Conservation (phyloP, 2,797 vertebrate species). For the Zenarchopterus dispar region DNA sequence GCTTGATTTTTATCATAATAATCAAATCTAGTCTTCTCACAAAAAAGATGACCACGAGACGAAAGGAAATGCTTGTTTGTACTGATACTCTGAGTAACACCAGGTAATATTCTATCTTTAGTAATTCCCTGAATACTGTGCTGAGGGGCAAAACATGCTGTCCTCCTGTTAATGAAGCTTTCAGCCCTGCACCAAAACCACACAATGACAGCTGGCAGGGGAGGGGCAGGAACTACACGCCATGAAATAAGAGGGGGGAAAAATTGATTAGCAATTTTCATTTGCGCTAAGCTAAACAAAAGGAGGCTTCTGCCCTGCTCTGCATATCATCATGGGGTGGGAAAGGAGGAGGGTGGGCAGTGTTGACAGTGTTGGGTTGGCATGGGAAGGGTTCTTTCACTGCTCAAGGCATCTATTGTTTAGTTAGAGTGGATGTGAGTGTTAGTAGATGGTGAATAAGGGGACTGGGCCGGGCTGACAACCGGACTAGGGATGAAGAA, state of each 20-base stretch:
- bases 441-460: slow-evolving; percentile 28
- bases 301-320: slow-evolving; percentile 79
- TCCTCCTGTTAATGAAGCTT: slow-evolving; percentile 94
- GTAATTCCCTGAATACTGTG: slow-evolving; percentile 81
- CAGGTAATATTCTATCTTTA: slow-evolving; percentile 68
- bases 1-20: background rate
- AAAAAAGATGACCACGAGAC: slow-evolving; percentile 21
- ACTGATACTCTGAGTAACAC: slow-evolving; percentile 56
- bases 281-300: slow-evolving; percentile 90
- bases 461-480: slow-evolving; percentile 31
- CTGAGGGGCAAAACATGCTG: slow-evolving; percentile 92
- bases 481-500: slow-evolving; percentile 27
- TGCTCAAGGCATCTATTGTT: slow-evolving; percentile 72
- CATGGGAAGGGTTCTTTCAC: slow-evolving; percentile 69
- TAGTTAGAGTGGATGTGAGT: slow-evolving; percentile 65
- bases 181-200: slow-evolving; percentile 93
- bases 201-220: slow-evolving; percentile 96
- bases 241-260: slow-evolving; percentile 93
- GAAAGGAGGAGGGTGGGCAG: slow-evolving; percentile 61
- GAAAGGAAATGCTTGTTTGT: slow-evolving; percentile 39
- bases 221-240: slow-evolving; percentile 91
- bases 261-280: slow-evolving; percentile 94
- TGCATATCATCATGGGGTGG: slow-evolving; percentile 81
- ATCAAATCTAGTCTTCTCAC: slow-evolving; percentile 4
- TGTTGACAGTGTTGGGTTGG: slow-evolving; percentile 56